Percentiles rank a stretch among this genome's conserved stretches.
phyloP scores from a whole-genome alignment of 1,140 invertebrate species.

The Papilio polyxenes region DNA sequence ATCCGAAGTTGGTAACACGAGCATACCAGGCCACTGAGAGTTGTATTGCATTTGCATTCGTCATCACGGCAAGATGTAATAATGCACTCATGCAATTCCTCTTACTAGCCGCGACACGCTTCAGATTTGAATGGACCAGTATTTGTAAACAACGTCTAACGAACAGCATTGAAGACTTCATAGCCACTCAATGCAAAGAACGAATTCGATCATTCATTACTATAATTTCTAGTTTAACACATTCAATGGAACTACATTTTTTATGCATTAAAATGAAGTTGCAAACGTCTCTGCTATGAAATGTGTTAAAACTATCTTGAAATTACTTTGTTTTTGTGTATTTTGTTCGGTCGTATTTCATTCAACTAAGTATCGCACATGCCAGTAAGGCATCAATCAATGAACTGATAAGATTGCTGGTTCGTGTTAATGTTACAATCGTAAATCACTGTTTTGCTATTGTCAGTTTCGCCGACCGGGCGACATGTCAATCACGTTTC shows the following conservation, averaged over 20 bases:
- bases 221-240: not conserved
- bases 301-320: conserved; percentile 6
- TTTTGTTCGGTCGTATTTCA: not conserved
- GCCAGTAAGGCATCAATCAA: conserved; percentile 67
- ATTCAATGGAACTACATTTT: not conserved
- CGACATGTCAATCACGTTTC: conserved; percentile 60
- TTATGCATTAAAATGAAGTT: not conserved
- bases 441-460: conserved; percentile 69
- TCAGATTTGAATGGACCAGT: conserved; percentile 20
- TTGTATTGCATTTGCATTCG: not conserved
- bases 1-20: not conserved
- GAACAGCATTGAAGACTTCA: not conserved
- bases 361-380: conserved; percentile 43
- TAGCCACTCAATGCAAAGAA: not conserved
- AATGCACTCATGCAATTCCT: conserved; percentile 8
- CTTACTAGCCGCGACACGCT: conserved; percentile 5
- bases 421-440: conserved; percentile 62
- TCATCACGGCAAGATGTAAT: not conserved
- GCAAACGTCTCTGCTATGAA: not conserved
- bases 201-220: conserved; percentile 1
- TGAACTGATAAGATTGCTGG: conserved; percentile 64
- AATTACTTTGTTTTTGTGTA: conserved; percentile 46
- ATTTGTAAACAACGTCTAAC: conserved; percentile 15
- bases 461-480: conserved; percentile 51
- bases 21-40: not conserved